These are phyloP conservation scores for Apteryx mantelli DNA, from an alignment of 2,113 vertebrate species.

Conservation along the genomic window DNA sequence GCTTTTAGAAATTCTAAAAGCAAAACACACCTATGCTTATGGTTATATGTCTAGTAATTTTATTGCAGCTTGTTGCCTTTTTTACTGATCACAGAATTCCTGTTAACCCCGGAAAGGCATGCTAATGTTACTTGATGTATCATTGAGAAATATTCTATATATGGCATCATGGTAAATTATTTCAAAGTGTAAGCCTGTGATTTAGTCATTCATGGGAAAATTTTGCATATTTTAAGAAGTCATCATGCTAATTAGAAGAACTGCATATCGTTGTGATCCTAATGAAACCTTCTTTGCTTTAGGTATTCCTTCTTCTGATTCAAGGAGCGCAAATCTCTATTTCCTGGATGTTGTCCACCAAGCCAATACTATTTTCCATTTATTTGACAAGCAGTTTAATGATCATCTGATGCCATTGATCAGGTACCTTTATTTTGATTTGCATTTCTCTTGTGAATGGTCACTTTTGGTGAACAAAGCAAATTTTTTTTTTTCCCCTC, in stretches of 20 bases:
- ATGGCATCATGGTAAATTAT: neutral
- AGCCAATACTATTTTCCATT: constrained; percentile 98
- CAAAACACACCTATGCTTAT: neutral
- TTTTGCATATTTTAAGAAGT: neutral
- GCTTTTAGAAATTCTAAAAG: neutral
- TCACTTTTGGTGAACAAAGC: neutral
- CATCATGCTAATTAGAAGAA: neutral
- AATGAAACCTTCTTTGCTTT: constrained; percentile 53
- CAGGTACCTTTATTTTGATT: constrained; percentile 83
- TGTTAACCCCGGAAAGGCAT: neutral
- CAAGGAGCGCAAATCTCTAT: constrained; percentile 96
- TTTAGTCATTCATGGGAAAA: constrained; percentile 3
- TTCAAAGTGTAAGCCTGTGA: constrained; percentile 4
- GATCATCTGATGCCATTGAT: constrained; percentile 99
- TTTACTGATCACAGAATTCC: neutral
- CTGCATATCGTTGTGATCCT: neutral
- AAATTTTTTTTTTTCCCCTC: neutral
- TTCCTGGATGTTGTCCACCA: constrained; percentile 99
- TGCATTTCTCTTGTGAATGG: neutral
- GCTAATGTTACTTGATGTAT: neutral
- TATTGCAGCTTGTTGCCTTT: neutral
- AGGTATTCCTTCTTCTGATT: constrained; percentile 97
- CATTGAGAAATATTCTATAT: neutral
- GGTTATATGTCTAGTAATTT: neutral
- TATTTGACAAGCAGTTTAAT: constrained; percentile 99